Percentiles rank a stretch among this genome's conserved stretches.
Conservation (phyloP, 2,113 vertebrate species). For the Ceuthmochares aereus region DNA sequence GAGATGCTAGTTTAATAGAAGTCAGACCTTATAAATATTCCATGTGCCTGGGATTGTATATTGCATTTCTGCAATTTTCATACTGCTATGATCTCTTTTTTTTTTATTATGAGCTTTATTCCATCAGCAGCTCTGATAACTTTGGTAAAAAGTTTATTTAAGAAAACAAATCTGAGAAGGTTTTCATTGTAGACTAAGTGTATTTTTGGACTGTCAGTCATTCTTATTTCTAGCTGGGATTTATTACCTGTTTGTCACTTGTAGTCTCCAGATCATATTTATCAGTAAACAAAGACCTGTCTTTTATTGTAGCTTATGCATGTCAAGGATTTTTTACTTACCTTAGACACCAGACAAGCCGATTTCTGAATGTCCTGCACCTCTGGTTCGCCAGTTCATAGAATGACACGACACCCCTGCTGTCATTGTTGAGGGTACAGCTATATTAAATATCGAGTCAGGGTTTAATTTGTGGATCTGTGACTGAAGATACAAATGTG, state of each 20-base stretch:
- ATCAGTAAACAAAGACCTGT: slow-evolving; percentile 29
- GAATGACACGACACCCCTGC: neutral
- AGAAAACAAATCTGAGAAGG: neutral
- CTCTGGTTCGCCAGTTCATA: neutral
- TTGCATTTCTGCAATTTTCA: slow-evolving; percentile 49
- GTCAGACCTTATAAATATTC: slow-evolving; percentile 63
- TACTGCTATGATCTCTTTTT: slow-evolving; percentile 22
- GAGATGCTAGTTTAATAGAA: slow-evolving; percentile 35
- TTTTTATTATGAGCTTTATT: slow-evolving; percentile 54
- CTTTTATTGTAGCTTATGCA: neutral
- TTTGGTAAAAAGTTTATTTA: slow-evolving; percentile 15
- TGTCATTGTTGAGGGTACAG: neutral
- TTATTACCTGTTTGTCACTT: slow-evolving; percentile 30
- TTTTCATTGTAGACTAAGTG: neutral
- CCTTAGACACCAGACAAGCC: neutral
- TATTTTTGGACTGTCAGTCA: neutral
- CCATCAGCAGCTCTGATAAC: slow-evolving; percentile 23
- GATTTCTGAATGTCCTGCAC: neutral
- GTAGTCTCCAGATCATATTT: neutral
- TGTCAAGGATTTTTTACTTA: neutral
- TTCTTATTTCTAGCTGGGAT: slow-evolving; percentile 9
- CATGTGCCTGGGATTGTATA: slow-evolving; percentile 23
- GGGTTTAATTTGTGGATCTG: neutral
- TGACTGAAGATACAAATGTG: neutral
- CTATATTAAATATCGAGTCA: neutral